Evolutionary conservation across 2,113 vertebrate genomes (phyloP), one percentile per base, ranked within the genome.

Genomic region (Sorex araneus): DNA sequence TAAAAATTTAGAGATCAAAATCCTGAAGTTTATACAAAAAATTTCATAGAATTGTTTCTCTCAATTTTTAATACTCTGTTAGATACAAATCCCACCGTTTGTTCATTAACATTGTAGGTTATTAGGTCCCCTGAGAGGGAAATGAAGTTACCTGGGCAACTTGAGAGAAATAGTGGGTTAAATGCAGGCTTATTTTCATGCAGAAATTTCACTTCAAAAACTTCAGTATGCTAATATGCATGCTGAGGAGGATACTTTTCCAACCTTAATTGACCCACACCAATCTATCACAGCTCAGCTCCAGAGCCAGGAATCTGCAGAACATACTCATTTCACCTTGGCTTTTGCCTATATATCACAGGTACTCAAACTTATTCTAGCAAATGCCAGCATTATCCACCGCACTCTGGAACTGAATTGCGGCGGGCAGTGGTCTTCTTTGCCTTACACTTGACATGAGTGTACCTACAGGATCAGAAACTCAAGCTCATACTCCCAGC

Each of bases 381-480:
- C 0, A 81, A 90, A 73, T 82, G 64, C 64, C 88, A 84, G 13
- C 89, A 67, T 70, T 36, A 87, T 28, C 84, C 74, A 30, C 74
- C 91, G 90, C 40, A 50, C 13, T 50, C 6, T 50, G 47, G 78
- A 36, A 43, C 8, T 71, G 89, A 40, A 92, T 78, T 81, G 64
- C 69, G 91, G 92, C 70, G 45, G 50, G 73, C 94, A 80, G 23
- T 91, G 88, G 75, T 93, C 81, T 67, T 90, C 91, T 89, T 95
- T 92, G 85, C 88, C n/a, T 86, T 75, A 28, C 54, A 84, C 66
- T 90, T 50, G 76, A 78, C 80, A 18, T 70, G 80, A 84, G 78
- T 89, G 95, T 94, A 85, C 93, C 94, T 92, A 95, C 89, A 67
- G 66, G 95, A 92, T 92, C 80, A 90, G 75, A 93, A 95, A 95